Conservation (phyloP, 2,888 invertebrate species). For the Spodoptera exigua region DNA sequence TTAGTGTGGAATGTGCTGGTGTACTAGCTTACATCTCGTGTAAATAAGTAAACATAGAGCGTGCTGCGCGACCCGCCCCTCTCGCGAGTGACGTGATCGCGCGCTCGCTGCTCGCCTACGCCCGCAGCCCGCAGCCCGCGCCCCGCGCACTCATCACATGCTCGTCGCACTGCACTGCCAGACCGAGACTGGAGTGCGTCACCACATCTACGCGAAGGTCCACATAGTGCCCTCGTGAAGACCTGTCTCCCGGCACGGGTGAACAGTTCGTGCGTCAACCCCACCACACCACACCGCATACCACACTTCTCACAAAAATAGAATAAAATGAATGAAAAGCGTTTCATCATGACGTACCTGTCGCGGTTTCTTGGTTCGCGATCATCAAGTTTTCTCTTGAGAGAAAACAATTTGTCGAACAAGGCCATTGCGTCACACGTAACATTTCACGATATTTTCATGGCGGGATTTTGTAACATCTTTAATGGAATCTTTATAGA, state of each 20-base stretch:
- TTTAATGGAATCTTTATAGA: slow-evolving; percentile 49
- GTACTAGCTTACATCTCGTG: slow-evolving; percentile 80
- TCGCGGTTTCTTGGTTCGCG: slow-evolving; percentile 81
- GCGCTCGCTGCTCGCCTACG: slow-evolving; percentile 71
- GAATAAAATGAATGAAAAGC: slow-evolving; percentile 78
- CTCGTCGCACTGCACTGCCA: slow-evolving; percentile 66
- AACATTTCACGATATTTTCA: slow-evolving; percentile 74
- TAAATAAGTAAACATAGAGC: slow-evolving; percentile 84
- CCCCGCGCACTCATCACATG: slow-evolving; percentile 76
- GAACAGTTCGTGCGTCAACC: slow-evolving; percentile 74
- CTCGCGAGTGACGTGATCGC: slow-evolving; percentile 76
- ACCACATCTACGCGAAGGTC: slow-evolving; percentile 66
- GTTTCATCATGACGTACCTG: slow-evolving; percentile 84
- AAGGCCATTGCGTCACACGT: slow-evolving; percentile 91
- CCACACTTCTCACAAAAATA: slow-evolving; percentile 72
- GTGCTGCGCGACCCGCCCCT: slow-evolving; percentile 78
- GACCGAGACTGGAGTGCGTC: slow-evolving; percentile 74
- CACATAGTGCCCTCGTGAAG: slow-evolving; percentile 60
- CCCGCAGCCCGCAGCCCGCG: slow-evolving; percentile 72
- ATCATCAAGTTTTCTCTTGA: slow-evolving; percentile 89
- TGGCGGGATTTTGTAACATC: slow-evolving; percentile 65
- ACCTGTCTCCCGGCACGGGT: slow-evolving; percentile 59
- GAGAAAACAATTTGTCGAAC: slow-evolving; percentile 92
- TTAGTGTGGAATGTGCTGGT: slow-evolving; percentile 83
- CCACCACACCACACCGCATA: slow-evolving; percentile 64